A percentile compares a stretch with the other conserved stretches of the same genome.
phyloP scores from a whole-genome alignment of 1,140 invertebrate species.

The Euura saliciscinereae region DNA sequence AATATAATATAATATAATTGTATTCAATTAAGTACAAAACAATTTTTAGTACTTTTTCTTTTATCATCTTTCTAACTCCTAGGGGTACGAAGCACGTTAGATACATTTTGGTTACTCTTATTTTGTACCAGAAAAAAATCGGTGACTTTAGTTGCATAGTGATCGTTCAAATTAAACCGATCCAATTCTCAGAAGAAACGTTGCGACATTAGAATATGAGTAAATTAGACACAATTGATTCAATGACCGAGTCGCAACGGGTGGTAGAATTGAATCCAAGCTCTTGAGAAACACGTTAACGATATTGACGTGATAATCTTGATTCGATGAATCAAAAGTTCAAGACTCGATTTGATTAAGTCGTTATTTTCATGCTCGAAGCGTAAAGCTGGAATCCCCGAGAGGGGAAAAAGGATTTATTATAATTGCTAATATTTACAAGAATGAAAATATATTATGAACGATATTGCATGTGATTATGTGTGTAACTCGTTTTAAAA shows the following conservation, averaged over 20 bases:
- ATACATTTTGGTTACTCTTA: conserved; percentile 28
- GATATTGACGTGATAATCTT: not conserved
- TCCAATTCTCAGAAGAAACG: not conserved
- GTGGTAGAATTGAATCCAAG: not conserved
- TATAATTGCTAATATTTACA: conserved; percentile 48
- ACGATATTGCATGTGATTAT: conserved; percentile 39
- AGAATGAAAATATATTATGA: conserved; percentile 38
- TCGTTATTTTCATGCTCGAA: conserved; percentile 17
- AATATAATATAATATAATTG: conserved; percentile 38
- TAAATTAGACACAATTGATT: not conserved
- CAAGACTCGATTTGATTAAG: conserved; percentile 18
- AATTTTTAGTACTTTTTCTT: conserved; percentile 17
- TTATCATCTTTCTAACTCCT: conserved; percentile 29
- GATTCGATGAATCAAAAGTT: not conserved
- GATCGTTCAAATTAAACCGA: not conserved
- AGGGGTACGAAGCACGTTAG: conserved; percentile 34
- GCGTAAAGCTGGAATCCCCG: conserved; percentile 25
- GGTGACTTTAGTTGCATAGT: not conserved
- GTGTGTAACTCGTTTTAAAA: conserved; percentile 18
- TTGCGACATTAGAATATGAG: conserved; percentile 9
- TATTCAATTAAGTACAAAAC: conserved; percentile 56
- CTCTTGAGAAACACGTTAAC: not conserved
- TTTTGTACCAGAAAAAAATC: conserved; percentile 29
- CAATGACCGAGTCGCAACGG: not conserved
- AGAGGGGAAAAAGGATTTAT: conserved; percentile 13